phyloP scores from a whole-genome alignment of 2,797 vertebrate species.

The Oreochromis mossambicus region DNA sequence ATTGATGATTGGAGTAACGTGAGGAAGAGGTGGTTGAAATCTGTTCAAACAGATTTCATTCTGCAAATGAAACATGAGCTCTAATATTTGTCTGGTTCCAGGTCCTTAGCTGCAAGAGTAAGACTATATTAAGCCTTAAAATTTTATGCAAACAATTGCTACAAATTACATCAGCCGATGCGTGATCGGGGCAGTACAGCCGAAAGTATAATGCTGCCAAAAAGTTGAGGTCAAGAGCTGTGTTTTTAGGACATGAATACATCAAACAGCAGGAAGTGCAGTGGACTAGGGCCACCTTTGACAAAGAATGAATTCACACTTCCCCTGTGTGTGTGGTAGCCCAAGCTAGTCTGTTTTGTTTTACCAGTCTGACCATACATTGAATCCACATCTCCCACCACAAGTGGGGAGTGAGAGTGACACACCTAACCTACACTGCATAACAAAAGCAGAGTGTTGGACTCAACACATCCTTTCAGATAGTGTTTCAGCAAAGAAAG shows the following conservation, averaged over 20 bases:
- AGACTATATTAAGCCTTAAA: background rate
- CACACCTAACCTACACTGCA: background rate
- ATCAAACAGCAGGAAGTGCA: background rate
- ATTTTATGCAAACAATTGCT: background rate
- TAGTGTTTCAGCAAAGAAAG: background rate
- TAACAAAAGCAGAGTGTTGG: background rate
- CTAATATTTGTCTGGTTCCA: background rate
- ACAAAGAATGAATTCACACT: background rate
- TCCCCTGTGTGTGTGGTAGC: accelerated
- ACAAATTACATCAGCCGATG: accelerated
- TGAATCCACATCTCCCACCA: background rate
- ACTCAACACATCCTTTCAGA: background rate
- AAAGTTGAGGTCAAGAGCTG: background rate
- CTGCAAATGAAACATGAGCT: background rate
- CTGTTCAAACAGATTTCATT: accelerated
- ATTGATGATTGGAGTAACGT: background rate
- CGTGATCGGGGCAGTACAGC: background rate
- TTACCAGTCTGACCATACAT: background rate
- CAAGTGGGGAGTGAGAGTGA: background rate
- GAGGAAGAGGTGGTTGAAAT: background rate
- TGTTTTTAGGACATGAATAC: background rate
- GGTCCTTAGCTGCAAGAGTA: background rate
- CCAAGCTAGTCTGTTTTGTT: background rate
- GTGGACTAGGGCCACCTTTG: accelerated
- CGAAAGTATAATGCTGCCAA: background rate